phyloP scores from a whole-genome alignment of 2,113 vertebrate genomes.

The Scopus umbretta region DNA sequence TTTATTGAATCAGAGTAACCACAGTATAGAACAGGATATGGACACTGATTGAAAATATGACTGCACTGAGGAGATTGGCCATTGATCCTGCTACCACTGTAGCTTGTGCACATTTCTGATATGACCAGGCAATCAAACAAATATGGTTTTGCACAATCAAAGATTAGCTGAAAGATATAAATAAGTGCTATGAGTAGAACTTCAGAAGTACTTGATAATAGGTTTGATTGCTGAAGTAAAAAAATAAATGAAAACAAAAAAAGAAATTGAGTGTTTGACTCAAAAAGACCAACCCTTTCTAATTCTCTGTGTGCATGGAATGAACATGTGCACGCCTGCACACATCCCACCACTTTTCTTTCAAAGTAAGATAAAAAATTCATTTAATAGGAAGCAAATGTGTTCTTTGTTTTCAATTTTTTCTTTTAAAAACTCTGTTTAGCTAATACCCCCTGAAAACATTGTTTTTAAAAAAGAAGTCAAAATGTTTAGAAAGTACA shows the following conservation, averaged over 20 bases:
- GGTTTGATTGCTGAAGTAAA: neutral
- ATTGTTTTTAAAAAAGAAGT: neutral
- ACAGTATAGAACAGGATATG: neutral
- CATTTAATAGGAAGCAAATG: neutral
- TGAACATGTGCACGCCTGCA: neutral
- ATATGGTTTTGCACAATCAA: neutral
- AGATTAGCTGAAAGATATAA: neutral
- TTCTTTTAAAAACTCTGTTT: neutral
- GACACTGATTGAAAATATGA: neutral
- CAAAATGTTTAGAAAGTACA: neutral
- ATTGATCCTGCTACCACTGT: neutral
- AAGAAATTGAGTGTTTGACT: neutral
- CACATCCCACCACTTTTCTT: neutral
- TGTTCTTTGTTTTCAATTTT: neutral
- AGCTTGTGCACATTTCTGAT: neutral
- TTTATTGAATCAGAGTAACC: neutral
- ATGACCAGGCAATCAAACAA: neutral
- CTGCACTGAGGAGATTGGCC: neutral
- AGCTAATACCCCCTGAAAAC: neutral
- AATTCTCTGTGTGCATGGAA: neutral
- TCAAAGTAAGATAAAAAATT: neutral
- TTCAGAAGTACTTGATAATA: neutral
- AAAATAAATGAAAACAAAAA: neutral
- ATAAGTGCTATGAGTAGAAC: neutral
- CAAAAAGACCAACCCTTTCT: neutral